Conservation (phyloP, 2,113 vertebrate genomes). For the Xiphophorus couchianus region DNA sequence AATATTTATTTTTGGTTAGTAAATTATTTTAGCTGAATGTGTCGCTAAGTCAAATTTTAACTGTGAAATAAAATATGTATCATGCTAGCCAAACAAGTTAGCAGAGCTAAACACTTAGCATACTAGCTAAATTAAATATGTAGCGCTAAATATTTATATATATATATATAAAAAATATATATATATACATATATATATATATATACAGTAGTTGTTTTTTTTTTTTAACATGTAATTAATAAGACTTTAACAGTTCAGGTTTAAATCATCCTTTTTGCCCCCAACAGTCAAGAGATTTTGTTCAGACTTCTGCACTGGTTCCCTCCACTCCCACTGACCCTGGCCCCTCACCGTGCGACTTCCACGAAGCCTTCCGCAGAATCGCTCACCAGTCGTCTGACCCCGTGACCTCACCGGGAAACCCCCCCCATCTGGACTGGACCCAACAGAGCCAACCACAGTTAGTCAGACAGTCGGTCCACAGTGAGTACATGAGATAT, state of each 20-base stretch:
- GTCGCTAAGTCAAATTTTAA: too few species aligned
- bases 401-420: constrained; percentile 34
- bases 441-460: constrained; percentile 9
- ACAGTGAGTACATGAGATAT: constrained; percentile 48
- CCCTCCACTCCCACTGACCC: neutral
- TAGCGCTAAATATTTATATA: too few species aligned
- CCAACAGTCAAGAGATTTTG: neutral
- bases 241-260: neutral
- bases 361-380: constrained; percentile 2
- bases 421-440: constrained; percentile 16
- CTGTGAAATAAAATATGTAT: too few species aligned
- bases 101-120: too few species aligned
- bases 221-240: neutral
- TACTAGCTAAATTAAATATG: neutral
- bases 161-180: too few species aligned
- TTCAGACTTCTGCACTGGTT: neutral
- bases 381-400: constrained; percentile 47
- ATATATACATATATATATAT: too few species aligned
- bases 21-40: too few species aligned
- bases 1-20: too few species aligned
- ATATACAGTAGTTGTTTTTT: too few species aligned
- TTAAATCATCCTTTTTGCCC: neutral
- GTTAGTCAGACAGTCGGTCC: constrained; percentile 46
- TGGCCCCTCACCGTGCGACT: constrained; percentile 10
- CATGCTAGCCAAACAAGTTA: too few species aligned